These are phyloP conservation scores for Amphibalanus amphitrite DNA, from an alignment of 1,140 invertebrate genomes.

Conservation along the genomic window DNA sequence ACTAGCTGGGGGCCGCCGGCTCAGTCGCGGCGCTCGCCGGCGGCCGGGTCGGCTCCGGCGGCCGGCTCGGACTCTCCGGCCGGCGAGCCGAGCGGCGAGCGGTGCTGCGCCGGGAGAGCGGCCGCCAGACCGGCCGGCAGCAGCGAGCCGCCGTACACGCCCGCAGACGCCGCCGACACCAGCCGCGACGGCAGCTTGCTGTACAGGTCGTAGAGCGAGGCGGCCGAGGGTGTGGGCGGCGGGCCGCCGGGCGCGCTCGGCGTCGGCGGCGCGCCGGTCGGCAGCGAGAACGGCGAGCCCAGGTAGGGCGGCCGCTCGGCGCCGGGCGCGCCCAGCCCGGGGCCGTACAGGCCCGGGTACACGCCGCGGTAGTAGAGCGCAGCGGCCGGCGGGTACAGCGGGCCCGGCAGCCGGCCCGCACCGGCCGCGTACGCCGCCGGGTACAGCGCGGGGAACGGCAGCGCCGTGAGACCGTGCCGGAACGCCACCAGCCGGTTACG, in stretches of 20 bases:
- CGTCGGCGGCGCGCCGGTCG: too few relatives aligned
- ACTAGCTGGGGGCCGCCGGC: background rate
- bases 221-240: too few relatives aligned
- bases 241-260: too few relatives aligned
- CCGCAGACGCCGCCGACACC: too few relatives aligned
- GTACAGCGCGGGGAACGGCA: conserved; percentile 1
- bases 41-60: too few relatives aligned
- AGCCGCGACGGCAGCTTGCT: background rate
- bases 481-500: conserved; percentile 68
- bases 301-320: background rate
- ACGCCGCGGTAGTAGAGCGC: background rate
- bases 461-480: conserved; percentile 35
- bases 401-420: background rate
- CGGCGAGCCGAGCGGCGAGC: background rate
- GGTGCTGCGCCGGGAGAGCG: too few relatives aligned
- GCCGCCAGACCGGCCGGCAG: background rate
- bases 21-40: background rate
- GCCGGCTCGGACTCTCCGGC: background rate
- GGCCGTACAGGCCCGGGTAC: background rate
- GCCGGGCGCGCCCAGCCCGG: background rate
- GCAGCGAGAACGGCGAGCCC: background rate
- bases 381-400: background rate
- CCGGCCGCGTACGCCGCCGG: background rate
- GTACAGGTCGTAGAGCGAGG: background rate
- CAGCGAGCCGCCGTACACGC: background rate